Percentiles rank a stretch among this genome's conserved stretches.
phyloP scores from a whole-genome alignment of 2,113 vertebrate genomes.

The Marmota flaviventris region DNA sequence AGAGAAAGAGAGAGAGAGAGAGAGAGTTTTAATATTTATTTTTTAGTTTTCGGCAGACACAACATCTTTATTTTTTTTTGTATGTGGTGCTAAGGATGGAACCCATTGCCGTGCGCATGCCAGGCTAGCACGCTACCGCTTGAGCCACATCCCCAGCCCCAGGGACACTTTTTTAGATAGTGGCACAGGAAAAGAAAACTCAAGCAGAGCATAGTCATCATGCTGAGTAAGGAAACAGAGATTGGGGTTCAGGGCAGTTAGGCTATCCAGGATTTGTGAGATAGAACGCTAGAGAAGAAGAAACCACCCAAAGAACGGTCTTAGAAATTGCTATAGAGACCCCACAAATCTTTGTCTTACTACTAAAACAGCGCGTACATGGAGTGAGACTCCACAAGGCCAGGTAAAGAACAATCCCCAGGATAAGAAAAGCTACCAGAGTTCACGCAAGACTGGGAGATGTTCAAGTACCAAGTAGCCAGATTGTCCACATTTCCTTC shows the following conservation, averaged over 20 bases:
- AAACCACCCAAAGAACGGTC: neutral
- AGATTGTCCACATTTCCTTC: neutral
- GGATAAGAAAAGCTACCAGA: neutral
- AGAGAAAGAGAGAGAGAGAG: too few species aligned
- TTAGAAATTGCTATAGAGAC: neutral
- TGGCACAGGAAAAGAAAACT: neutral
- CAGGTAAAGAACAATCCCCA: neutral
- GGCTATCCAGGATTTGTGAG: neutral
- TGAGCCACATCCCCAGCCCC: too few species aligned
- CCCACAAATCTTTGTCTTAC: neutral
- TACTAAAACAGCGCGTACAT: neutral
- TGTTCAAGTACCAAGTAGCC: neutral
- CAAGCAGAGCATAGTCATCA: neutral
- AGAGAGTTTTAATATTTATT: too few species aligned
- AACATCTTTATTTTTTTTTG: too few species aligned
- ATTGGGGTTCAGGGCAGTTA: neutral
- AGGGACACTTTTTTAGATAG: neutral
- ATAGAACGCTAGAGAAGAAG: neutral
- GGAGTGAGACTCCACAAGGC: neutral
- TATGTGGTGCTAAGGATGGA: too few species aligned
- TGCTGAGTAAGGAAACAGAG: neutral
- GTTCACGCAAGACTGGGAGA: neutral
- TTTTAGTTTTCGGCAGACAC: too few species aligned
- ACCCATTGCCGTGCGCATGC: too few species aligned
- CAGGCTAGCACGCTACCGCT: too few species aligned